Conservation (phyloP, 2,888 invertebrate species). For the Melanostoma scalare region DNA sequence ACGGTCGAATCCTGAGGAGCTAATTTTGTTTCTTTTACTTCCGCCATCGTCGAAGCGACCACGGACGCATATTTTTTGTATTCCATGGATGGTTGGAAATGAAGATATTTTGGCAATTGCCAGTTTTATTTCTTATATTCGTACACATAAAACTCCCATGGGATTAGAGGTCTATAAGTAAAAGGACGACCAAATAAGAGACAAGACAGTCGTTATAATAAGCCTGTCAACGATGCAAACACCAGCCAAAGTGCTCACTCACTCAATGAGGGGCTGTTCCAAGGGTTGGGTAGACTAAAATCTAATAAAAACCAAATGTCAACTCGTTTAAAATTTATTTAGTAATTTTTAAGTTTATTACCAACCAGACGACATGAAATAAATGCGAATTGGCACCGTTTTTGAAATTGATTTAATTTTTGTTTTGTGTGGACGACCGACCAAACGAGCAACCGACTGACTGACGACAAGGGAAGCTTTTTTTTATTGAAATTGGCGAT, state of each 20-base stretch:
- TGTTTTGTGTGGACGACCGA: neutral
- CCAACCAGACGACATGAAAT: conserved; percentile 27
- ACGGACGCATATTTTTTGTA: conserved; percentile 12
- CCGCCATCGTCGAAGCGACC: neutral
- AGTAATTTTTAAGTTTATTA: conserved; percentile 48
- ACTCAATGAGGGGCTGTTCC: neutral
- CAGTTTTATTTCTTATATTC: neutral
- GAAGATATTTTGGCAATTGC: conserved; percentile 6
- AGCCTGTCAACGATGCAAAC: conserved; percentile 20
- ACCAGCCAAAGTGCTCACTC: conserved; percentile 19
- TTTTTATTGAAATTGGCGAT: neutral
- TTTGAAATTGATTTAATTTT: conserved; percentile 36
- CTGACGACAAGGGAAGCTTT: neutral
- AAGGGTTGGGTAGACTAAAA: neutral
- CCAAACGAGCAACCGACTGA: too few species aligned
- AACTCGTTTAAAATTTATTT: conserved; percentile 29
- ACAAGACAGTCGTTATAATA: conserved; percentile 1
- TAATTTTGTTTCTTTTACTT: conserved; percentile 8
- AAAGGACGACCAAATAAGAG: neutral
- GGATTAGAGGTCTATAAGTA: conserved; percentile 11
- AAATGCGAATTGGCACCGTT: conserved; percentile 41
- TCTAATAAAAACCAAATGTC: conserved; percentile 41
- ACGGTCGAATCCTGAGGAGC: conserved; percentile 25
- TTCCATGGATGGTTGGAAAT: neutral
- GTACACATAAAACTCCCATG: neutral